Conservation (phyloP, 64 coral and sea anemone genomes). For the Trachythela sp. region DNA sequence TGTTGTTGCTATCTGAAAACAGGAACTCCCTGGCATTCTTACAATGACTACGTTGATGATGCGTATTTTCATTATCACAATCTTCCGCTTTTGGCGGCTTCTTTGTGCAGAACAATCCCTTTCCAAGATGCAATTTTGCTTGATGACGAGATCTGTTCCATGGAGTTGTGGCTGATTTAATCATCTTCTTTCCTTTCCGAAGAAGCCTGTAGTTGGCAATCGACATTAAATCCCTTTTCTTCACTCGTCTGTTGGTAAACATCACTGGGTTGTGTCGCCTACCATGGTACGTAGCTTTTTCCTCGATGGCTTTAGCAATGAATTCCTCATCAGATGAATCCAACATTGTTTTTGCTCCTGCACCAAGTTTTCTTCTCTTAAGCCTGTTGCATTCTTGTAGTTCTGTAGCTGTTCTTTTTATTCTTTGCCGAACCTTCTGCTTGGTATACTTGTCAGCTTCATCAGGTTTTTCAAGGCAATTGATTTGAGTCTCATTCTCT, state of each 20-base stretch:
- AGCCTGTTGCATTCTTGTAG: conserved; percentile 13
- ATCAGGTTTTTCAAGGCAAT: conserved; percentile 35
- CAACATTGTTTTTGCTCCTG: neutral
- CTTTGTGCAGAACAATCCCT: conserved; percentile 47
- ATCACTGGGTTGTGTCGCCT: conserved; percentile 15
- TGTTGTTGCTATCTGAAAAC: no score
- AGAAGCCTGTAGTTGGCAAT: conserved; percentile 35
- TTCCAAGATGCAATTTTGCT: conserved; percentile 35
- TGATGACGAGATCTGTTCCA: conserved; percentile 51
- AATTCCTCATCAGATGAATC: conserved; percentile 13
- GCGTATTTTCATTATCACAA: conserved; percentile 38
- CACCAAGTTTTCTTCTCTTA: neutral
- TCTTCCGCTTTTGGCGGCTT: conserved; percentile 51
- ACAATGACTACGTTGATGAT: no score
- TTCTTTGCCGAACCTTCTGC: conserved; percentile 13
- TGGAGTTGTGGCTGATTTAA: conserved; percentile 34
- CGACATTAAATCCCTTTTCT: conserved; percentile 22
- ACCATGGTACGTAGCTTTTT: conserved; percentile 19
- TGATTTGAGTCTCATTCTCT: conserved; percentile 35
- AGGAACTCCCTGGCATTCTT: no score
- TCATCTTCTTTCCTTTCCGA: conserved; percentile 30
- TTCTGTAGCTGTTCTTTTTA: conserved; percentile 29
- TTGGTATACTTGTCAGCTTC: conserved; percentile 29
- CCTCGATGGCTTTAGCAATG: conserved; percentile 22
- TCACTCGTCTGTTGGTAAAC: conserved; percentile 22